Conservation (phyloP, 2,113 vertebrate species). For the Progne subis region DNA sequence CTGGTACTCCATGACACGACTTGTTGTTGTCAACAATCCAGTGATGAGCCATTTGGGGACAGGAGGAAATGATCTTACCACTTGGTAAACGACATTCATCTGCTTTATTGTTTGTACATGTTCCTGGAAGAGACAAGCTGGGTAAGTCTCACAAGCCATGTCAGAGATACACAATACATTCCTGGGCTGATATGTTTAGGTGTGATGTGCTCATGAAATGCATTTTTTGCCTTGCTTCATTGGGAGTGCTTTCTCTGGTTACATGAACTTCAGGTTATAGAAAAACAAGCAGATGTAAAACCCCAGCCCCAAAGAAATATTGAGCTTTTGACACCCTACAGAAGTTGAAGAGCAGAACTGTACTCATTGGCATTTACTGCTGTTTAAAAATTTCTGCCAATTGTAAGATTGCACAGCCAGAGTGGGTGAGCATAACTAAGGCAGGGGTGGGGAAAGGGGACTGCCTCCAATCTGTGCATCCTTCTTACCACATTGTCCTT, state of each 20-base stretch:
- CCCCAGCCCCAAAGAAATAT: not conserved
- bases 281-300: not conserved
- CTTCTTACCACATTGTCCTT: slow-evolving; percentile 91
- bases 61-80: slow-evolving; percentile 69
- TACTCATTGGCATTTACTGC: not conserved
- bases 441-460: not conserved
- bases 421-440: not conserved
- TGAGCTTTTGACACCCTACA: not conserved
- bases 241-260: not conserved
- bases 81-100: slow-evolving; percentile 86
- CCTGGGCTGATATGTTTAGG: not conserved
- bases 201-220: not conserved
- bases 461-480: not conserved
- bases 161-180: not conserved
- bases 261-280: not conserved
- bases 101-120: slow-evolving; percentile 80
- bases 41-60: slow-evolving; percentile 73
- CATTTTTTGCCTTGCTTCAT: not conserved
- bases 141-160: not conserved
- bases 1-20: slow-evolving; percentile 34
- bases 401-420: not conserved
- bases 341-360: not conserved
- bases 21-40: slow-evolving; percentile 74
- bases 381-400: not conserved
- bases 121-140: slow-evolving; percentile 71